Evolutionary conservation across 1,140 invertebrate genomes (phyloP), one percentile per base, ranked within the genome.

Genomic region (Phymorhynchus buccinoides): DNA sequence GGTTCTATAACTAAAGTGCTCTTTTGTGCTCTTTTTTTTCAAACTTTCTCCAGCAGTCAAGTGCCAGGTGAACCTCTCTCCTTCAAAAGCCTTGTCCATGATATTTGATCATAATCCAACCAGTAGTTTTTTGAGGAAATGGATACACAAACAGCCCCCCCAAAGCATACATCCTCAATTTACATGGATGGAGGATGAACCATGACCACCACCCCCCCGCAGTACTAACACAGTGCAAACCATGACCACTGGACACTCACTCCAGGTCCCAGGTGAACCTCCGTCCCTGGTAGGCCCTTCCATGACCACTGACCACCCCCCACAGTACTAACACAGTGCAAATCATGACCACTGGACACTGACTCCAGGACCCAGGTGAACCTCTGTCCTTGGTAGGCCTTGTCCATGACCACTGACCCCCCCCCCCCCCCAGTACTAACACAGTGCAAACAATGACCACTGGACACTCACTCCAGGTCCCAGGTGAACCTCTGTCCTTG

Each of bases 231-330:
- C 27, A 52, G 9, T 12, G 9, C 68, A 32, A 6, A 71, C 68
- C n/a, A 71, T 9, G 30, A 79, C 62, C 12, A 62, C 56, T 6
- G 0, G 27, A 32, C 77, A 79, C 68, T 78, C 32, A 84, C 77
- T 75, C 73, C 35, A 78, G 9, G 3, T 62, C 56, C 73, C 73
- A 85, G 6, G 77, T 80, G 77, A 71, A 85, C 32, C 77, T 44
- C 48, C 66, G 81, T 37, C 85, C 87, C 27, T 78, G n/a, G 12
- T 39, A 16, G n/a, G 95, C 96, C 14, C 94, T 94, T 95, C 90
- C 95, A 96, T 97, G 27, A 98, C 95, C 39, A 94, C 85, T 0
- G 92, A 92, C 41, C 95, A 94, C 30, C 96, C 96, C n/a, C 97
- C 97, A n/a, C n/a, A n/a, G n/a, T n/a, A n/a, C n/a, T n/a, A n/a